phyloP scores from a whole-genome alignment of 2,797 vertebrate genomes.

The Euthynnus affinis region DNA sequence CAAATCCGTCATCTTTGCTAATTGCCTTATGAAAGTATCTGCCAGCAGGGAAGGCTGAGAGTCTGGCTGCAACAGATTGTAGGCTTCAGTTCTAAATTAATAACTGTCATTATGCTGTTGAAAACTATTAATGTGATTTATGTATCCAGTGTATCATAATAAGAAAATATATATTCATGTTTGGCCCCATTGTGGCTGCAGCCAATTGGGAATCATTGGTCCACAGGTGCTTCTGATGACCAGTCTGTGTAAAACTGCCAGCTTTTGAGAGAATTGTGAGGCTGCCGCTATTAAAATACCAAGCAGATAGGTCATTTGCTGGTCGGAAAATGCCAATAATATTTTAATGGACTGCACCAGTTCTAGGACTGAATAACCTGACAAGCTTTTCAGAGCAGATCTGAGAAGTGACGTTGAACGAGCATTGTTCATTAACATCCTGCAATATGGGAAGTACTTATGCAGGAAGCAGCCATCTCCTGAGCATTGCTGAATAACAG shows the following conservation, averaged over 20 bases:
- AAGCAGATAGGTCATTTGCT: slow-evolving; percentile 38
- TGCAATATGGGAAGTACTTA: slow-evolving; percentile 67
- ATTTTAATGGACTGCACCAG: slow-evolving; percentile 26
- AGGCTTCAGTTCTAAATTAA: neutral
- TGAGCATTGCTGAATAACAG: slow-evolving; percentile 68
- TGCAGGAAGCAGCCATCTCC: slow-evolving; percentile 74
- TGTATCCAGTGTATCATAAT: neutral
- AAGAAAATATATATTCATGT: slow-evolving; percentile 14
- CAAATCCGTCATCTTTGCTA: slow-evolving; percentile 18
- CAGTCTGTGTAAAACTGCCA: neutral
- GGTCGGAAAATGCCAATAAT: slow-evolving; percentile 50
- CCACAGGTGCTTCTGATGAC: slow-evolving; percentile 20
- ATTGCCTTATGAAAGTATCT: slow-evolving; percentile 2
- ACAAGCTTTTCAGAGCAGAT: slow-evolving; percentile 31
- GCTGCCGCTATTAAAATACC: slow-evolving; percentile 34
- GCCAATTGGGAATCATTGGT: slow-evolving; percentile 19
- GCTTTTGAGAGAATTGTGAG: slow-evolving; percentile 19
- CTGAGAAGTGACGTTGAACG: slow-evolving; percentile 39
- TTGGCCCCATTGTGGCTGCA: slow-evolving; percentile 2
- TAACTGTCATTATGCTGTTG: neutral
- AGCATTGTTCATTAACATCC: slow-evolving; percentile 74
- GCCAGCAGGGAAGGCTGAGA: neutral
- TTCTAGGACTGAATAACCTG: slow-evolving; percentile 36
- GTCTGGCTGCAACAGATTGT: neutral
- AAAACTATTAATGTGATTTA: neutral